Conservation (phyloP, 1,140 invertebrate genomes). For the Steinernema feltiae region DNA sequence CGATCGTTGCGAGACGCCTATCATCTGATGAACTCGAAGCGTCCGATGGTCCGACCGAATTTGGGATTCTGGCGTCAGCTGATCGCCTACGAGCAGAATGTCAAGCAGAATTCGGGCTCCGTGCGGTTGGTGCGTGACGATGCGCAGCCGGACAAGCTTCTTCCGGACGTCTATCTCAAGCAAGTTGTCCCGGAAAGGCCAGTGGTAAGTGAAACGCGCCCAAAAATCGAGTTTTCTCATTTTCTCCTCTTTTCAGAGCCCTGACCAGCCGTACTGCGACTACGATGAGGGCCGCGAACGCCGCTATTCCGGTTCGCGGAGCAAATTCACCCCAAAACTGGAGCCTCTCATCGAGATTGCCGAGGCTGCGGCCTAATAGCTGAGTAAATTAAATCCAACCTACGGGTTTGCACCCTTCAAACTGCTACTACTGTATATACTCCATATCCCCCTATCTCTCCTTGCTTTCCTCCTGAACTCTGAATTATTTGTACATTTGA, state of each 20-base stretch:
- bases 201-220: conserved; percentile 28
- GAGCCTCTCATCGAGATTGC: conserved; percentile 49
- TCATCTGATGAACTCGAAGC: conserved; percentile 56
- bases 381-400: not conserved
- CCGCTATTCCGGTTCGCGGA: conserved; percentile 28
- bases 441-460: not conserved
- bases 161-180: conserved; percentile 54
- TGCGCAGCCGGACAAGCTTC: conserved; percentile 48
- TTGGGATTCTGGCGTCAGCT: conserved; percentile 82
- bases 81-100: conserved; percentile 67
- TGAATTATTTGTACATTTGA: no score
- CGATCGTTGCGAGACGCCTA: conserved; percentile 68
- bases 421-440: not conserved
- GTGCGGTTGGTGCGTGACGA: conserved; percentile 52
- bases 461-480: not conserved
- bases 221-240: not conserved
- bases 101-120: conserved; percentile 51
- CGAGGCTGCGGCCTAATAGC: conserved; percentile 46
- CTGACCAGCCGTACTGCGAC: conserved; percentile 22
- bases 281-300: conserved; percentile 42
- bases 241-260: conserved; percentile 30
- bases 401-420: not conserved
- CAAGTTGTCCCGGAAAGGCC: conserved; percentile 49
- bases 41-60: conserved; percentile 79
- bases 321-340: conserved; percentile 51